These are phyloP conservation scores for Anguilla anguilla DNA, from an alignment of 2,797 vertebrate genomes.

Conservation along the genomic window DNA sequence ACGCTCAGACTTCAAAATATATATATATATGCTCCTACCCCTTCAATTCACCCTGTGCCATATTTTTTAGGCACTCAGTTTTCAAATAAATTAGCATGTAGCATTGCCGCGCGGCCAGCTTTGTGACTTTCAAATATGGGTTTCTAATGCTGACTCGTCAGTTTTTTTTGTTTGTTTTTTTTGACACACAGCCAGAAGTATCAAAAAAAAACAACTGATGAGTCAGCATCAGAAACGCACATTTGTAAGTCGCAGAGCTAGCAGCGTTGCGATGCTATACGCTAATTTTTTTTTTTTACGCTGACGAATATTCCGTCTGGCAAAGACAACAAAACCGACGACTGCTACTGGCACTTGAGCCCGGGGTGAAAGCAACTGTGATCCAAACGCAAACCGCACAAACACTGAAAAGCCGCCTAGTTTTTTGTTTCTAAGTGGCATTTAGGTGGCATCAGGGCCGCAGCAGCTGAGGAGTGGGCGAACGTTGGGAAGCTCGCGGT, in stretches of 20 bases:
- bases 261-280: constrained; percentile 59
- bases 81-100: constrained; percentile 66
- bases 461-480: constrained; percentile 56
- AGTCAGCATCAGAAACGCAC: constrained; percentile 59
- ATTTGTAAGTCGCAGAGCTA: constrained; percentile 61
- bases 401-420: neutral
- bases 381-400: neutral
- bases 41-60: neutral
- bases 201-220: constrained; percentile 44
- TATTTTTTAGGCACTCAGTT: constrained; percentile 44
- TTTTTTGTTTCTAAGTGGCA: neutral
- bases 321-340: neutral
- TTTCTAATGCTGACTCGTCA: constrained; percentile 64
- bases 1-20: neutral
- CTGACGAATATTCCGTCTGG: neutral
- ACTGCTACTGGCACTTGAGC: neutral
- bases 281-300: constrained; percentile 56
- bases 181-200: neutral
- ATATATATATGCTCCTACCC: neutral
- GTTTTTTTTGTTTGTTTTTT: constrained; percentile 16
- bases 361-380: neutral
- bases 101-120: constrained; percentile 59
- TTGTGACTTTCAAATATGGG: constrained; percentile 56
- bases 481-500: constrained; percentile 52
- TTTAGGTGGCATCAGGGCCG: constrained; percentile 1